A percentile compares a stretch with the other conserved stretches of the same genome.
phyloP scores from a whole-genome alignment of 2,797 vertebrate species.

The Takifugu ocellatus region DNA sequence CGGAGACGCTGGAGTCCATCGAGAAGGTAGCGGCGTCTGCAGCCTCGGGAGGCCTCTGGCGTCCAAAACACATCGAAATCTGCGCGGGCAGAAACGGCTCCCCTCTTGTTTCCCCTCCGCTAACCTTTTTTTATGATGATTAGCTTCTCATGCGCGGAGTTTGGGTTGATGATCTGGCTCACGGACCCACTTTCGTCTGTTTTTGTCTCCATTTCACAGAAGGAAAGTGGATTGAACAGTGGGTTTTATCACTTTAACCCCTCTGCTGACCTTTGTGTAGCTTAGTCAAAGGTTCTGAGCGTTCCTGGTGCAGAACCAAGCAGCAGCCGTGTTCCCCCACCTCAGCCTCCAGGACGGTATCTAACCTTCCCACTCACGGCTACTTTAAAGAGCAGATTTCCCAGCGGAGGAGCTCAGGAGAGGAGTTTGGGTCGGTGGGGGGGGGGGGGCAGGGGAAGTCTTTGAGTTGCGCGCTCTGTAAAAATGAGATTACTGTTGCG shows the following conservation, averaged over 20 bases:
- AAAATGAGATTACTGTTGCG: conserved; percentile 66
- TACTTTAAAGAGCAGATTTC: conserved; percentile 49
- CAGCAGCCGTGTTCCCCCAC: neutral
- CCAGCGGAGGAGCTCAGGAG: conserved; percentile 45
- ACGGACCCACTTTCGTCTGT: too few species aligned
- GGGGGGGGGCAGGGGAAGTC: conserved; percentile 61
- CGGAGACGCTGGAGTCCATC: conserved; percentile 95
- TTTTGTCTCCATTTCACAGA: too few species aligned
- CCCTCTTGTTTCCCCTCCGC: conserved; percentile 3
- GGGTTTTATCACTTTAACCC: too few species aligned
- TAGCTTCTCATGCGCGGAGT: too few species aligned
- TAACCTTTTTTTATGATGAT: too few species aligned
- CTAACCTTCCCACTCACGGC: conserved; percentile 40
- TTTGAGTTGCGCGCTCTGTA: conserved; percentile 63
- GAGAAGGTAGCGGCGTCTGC: conserved; percentile 80
- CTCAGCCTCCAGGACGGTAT: conserved; percentile 14
- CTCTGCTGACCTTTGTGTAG: too few species aligned
- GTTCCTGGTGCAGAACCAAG: too few species aligned
- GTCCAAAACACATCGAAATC: too few species aligned
- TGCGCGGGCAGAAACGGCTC: neutral
- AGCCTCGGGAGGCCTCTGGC: too few species aligned
- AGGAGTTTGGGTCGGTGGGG: conserved; percentile 59
- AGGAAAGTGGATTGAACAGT: too few species aligned
- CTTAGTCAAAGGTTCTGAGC: too few species aligned
- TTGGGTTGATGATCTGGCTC: too few species aligned